Evolutionary conservation across 1,140 invertebrate genomes (phyloP), one percentile per base, ranked within the genome.

Genomic region (Bactericera cockerelli): DNA sequence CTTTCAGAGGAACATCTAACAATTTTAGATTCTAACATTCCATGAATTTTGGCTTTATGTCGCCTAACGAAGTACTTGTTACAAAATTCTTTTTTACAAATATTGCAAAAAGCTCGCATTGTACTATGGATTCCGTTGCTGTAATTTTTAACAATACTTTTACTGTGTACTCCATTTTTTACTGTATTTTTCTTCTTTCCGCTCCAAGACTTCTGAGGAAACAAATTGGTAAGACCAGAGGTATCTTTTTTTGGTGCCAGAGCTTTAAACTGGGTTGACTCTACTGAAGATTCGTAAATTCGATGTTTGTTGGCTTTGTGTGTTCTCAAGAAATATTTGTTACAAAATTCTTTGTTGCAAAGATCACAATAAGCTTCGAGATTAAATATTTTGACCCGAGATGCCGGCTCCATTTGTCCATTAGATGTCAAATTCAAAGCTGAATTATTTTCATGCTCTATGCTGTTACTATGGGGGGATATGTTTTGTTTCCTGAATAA

Each of bases 321-420:
- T 25, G 94, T 98, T 73, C 98, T 97, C 2, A 99, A 76, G 71
- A 99, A 99, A 73, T 99, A 99, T 72, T 99, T 99, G 77, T 99
- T 99, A 76, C 96, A 98, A 69, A 97, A 94, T 72, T 98, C 94
- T 72, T 99, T 99, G 74, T 98, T 96, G 76, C 96, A 99, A 38
- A 93, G 77, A 66, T 92, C 88, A 71, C 93, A 96, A 70, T 94
- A 98, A 2, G 94, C 93, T 74, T 95, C 93, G 22, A 83, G 86
- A 71, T 98, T 95, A 68, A 95, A 94, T 63, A 95, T 93, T 24
- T 65, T 57, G 19, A 65, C 36, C 19, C 59, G 60, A 19, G 63
- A 60, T 53, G 28, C 49, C 55, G n/a, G 25, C 14, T 26, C 56
- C 22, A 33, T 31, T 25, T 14, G 22, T 19, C 2, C 6, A 57